Evolutionary conservation across 2,113 vertebrate genomes (phyloP), one percentile per base, ranked within the genome.

Genomic region (Passer domesticus): DNA sequence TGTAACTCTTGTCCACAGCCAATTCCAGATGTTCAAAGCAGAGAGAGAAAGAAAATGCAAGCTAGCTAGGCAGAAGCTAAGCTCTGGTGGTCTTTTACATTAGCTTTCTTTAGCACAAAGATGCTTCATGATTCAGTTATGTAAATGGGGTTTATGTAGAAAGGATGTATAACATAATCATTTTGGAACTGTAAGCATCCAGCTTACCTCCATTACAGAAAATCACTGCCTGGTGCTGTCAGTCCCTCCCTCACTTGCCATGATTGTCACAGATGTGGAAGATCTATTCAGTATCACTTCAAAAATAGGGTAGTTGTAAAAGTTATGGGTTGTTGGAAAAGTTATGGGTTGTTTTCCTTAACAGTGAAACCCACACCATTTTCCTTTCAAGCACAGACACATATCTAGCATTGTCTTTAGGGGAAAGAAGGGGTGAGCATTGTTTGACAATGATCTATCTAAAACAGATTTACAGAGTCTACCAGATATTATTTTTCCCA

Each of bases 31-130:
- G 43, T 70, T 81, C 39, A 31, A 59, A 94, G 46, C 24, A 35
- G n/a, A 68, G 15, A 81, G 16, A 44, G 25, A 76, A 82, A 79
- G 19, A 72, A 33, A 69, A 76, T 79, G 18, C 21, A 73, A 82
- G 18, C 41, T 56, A 64, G 6, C 18, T 58, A 83, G 84, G 47
- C 77, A 74, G 83, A 95, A 90, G 33, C 25, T 75, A 76, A 83
- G n/a, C 89, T 95, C 58, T 63, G 28, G 79, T 91, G 68, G 47
- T 77, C 66, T 96, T 96, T 96, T 93, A 78, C n/a, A 90, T 81
- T 75, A 87, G 85, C 84, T 97, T 96, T 96, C 81, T 96, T 96
- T 93, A 96, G 83, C 79, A 87, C 73, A 74, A 94, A 78, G 46
- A 83, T 90, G 58, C 43, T 77, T 59, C 94, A 87, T 80, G 83